A percentile compares a stretch with the other conserved stretches of the same genome.
Conservation (phyloP, 2,888 invertebrate species). For the Ganaspis brasiliensis region DNA sequence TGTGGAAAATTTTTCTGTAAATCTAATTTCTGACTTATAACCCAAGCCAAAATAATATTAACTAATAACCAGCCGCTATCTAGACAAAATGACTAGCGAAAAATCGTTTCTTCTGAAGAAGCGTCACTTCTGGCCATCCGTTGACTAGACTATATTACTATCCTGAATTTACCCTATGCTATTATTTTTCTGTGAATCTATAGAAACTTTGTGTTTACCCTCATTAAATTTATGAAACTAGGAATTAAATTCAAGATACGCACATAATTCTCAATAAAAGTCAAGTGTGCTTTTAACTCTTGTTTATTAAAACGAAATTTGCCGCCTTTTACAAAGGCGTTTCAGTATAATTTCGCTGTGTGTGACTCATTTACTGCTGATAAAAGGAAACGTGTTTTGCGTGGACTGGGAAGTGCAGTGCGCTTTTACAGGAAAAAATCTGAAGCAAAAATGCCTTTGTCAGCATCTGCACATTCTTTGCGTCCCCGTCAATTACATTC, state of each 20-base stretch:
- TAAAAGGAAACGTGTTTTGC: constrained; percentile 18
- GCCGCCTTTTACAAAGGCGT: background rate
- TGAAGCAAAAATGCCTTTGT: constrained; percentile 67
- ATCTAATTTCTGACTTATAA: too few relatives aligned
- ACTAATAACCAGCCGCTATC: too few relatives aligned
- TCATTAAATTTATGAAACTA: too few relatives aligned
- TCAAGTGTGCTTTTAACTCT: background rate
- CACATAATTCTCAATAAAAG: background rate
- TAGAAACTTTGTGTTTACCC: too few relatives aligned
- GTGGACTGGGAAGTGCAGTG: constrained; percentile 18
- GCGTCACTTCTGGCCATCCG: too few relatives aligned
- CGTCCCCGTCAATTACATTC: constrained; percentile 70
- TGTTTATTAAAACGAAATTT: constrained; percentile 28
- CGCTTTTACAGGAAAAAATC: constrained; percentile 46
- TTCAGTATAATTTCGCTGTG: background rate
- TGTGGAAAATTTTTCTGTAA: too few relatives aligned
- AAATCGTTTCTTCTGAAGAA: too few relatives aligned
- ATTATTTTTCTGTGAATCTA: too few relatives aligned
- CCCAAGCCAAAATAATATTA: too few relatives aligned
- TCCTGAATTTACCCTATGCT: too few relatives aligned
- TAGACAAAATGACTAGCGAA: too few relatives aligned
- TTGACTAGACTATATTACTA: too few relatives aligned
- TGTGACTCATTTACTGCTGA: constrained; percentile 30
- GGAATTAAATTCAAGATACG: background rate
- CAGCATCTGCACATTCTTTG: constrained; percentile 66